Evolutionary conservation across 2,888 invertebrate genomes (phyloP), one percentile per base, ranked within the genome.

Genomic region (Synanthedon myopaeformis): DNA sequence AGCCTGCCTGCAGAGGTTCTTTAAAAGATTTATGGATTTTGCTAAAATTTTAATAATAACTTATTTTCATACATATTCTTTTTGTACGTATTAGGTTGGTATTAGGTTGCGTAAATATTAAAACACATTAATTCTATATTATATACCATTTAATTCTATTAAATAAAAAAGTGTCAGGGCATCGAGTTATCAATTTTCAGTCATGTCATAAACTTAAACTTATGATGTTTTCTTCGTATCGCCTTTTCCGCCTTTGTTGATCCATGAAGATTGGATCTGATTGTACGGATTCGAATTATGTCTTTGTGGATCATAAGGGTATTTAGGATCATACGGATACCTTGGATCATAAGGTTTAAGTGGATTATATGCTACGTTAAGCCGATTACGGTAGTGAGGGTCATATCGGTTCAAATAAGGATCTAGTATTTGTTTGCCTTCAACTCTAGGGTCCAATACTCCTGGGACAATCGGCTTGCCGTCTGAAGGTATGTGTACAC

Each of bases 401-500:
- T 77, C 71, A 56, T 76, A 76, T 8, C 69, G 70, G 57, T 77
- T 78, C 58, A 67, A 77, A 13, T 59, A 54, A 3, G 62, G 58
- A 42, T 68, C 68, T 41, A 70, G 55, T 2, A 66, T 60, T 8
- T 63, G 55, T 54, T 64, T 69, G 13, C 61, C 69, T 23, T 64
- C 61, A 54, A 66, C 76, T 70, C 56, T 89, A 69, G 64, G 74
- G 69, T 68, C 74, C 69, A 65, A n/a, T 4, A 41, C 12, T 17
- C 28, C 84, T 77, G 62, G 89, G 74, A 67, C 74, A 69, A 59
- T 85, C 72, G 66, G 89, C 82, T 69, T 91, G 72, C 69, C 91
- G 82, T 68, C 89, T 70, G 90, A 90, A 14, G 92, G 90, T 52
- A 92, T 78, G 66, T 92, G 92, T 6, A 90, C 89, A n/a, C 91